Evolutionary conservation across 2,113 vertebrate genomes (phyloP).

Genomic region (Ploceus nigricollis): DNA sequence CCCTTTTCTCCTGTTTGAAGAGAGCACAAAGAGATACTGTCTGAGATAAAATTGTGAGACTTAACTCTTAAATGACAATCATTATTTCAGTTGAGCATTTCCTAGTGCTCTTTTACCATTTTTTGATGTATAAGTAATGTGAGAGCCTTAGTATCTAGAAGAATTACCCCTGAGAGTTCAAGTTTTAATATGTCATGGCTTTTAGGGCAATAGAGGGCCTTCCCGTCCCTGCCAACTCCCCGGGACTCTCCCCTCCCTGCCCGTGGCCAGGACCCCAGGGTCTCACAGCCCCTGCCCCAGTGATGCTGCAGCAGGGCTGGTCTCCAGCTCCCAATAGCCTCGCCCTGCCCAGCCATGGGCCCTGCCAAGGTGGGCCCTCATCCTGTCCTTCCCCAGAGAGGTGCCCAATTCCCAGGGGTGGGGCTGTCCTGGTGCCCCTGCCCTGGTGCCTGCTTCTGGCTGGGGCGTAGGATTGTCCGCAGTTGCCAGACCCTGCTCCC

Average conservation of each 20-base stretch:
- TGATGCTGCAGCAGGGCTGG: not conserved
- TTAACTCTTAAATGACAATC: not conserved
- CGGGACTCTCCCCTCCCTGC: rapidly evolving
- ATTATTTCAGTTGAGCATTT: no score
- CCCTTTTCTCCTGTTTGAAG: not conserved
- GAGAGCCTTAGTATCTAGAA: not conserved
- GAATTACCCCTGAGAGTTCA: not conserved
- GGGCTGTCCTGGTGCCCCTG: not conserved
- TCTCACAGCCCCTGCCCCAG: not conserved
- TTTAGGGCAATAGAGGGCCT: not conserved
- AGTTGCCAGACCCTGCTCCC: not conserved
- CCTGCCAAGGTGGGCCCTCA: no score
- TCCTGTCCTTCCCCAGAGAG: not conserved
- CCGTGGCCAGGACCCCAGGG: not conserved
- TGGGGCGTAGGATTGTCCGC: rapidly evolving
- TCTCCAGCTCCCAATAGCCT: not conserved
- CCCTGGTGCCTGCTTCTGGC: not conserved
- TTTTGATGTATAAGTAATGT: not conserved
- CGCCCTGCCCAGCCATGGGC: not conserved
- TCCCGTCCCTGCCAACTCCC: not conserved
- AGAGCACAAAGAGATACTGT: not conserved
- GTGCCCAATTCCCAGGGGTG: rapidly evolving
- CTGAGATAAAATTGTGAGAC: not conserved
- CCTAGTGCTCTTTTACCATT: not conserved
- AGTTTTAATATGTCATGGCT: not conserved